Percentiles rank a stretch among this genome's conserved stretches.
Conservation (phyloP, 2,888 invertebrate genomes). For the Serripes groenlandicus region DNA sequence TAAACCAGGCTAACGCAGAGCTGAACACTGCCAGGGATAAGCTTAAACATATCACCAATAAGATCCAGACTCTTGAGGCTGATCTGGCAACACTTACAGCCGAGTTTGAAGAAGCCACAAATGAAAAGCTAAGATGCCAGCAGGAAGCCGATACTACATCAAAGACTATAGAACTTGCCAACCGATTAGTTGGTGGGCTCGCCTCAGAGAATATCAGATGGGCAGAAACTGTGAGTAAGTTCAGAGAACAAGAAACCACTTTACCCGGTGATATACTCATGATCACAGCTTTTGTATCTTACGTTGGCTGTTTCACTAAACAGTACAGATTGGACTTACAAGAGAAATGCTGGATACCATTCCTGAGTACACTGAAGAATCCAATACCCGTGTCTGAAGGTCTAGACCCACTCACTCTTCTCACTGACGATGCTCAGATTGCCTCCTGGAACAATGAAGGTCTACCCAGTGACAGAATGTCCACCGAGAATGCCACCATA, state of each 20-base stretch:
- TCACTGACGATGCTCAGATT: constrained; percentile 97
- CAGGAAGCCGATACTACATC: constrained; percentile 98
- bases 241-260: constrained; percentile 95
- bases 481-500: constrained; percentile 98
- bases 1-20: constrained; percentile 96
- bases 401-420: constrained; percentile 93
- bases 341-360: constrained; percentile 90
- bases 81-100: constrained; percentile 95
- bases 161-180: constrained; percentile 95
- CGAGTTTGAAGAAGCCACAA: constrained; percentile 96
- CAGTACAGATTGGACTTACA: constrained; percentile 95
- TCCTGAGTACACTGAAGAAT: constrained; percentile 91
- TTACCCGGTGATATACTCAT: constrained; percentile 96
- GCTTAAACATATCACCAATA: constrained; percentile 93
- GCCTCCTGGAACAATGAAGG: constrained; percentile 99
- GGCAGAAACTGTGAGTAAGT: constrained; percentile 94
- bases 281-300: constrained; percentile 98
- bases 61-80: constrained; percentile 95
- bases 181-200: constrained; percentile 96
- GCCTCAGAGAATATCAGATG: constrained; percentile 98
- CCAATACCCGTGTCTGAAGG: constrained; percentile 95
- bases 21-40: constrained; percentile 96
- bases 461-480: constrained; percentile 97
- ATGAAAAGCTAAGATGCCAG: constrained; percentile 94
- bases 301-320: constrained; percentile 98